Evolutionary conservation across 2,888 invertebrate genomes (phyloP), one percentile per base, ranked within the genome.

Genomic region (Fragum sueziense): DNA sequence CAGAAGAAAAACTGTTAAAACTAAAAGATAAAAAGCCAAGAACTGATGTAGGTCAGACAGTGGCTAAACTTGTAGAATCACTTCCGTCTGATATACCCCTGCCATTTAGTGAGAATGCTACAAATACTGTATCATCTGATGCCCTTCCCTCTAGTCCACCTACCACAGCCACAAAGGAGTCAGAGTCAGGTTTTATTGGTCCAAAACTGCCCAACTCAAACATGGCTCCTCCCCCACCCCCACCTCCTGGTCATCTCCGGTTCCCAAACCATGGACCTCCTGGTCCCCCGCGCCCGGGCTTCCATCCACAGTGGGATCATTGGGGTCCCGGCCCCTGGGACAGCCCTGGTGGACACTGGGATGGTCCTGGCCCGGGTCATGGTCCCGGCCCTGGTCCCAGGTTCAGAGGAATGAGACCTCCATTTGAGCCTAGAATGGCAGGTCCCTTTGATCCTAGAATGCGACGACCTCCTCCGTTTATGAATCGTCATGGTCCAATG

Each of bases 1-100:
- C 82, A 6, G 79, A 85, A 65, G 85, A 87, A 70, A 82, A 82
- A 61, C 71, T 87, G 4, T 69, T 80, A 27, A 89, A 88, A 76
- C 74, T 85, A 33, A 88, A 86, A 77, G 88, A 86, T 27, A 88
- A 88, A 72, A 87, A 84, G 61, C 80, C 78, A n/a, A 75, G 82
- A 69, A 78, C 75, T 51, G 84, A 84, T 82, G 84, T 84, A 27
- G 82, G 78, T 31, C 76, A 82, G 73, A 81, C 78, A 51, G 82
- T 84, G 27, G 82, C 85, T 22, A 81, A 82, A 67, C 74, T 80
- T 57, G 82, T 83, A 14, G 81, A 82, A 34, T 80, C 81, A 4
- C 72, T 82, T 37, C 84, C 84, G n/a, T 74, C 74, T 67, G 75
- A 85, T 70, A 85, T 85, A 29, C 85, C 85, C n/a, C 65, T 85